Evolutionary conservation across 2,797 vertebrate species (phyloP), one percentile per base, ranked within the genome.

Genomic region (Melanotaenia nigrans): DNA sequence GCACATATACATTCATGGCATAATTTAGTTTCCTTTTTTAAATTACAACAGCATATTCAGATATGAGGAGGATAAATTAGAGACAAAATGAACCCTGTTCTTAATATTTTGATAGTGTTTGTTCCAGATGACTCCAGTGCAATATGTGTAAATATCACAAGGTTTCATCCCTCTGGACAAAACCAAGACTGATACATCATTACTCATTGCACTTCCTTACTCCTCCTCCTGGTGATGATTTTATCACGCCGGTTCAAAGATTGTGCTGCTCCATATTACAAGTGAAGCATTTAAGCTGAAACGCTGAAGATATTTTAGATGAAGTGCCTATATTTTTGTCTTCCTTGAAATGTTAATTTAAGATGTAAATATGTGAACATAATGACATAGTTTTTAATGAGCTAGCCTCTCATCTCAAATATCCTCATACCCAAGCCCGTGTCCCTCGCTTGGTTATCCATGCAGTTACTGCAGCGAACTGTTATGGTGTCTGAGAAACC

Each of bases 141-240:
- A 65, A 71, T 81, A 74, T 66, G 59, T 85, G 63, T 73, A 72
- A 87, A 68, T 71, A 73, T 70, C 82, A 77, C 75, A 79, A 78
- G 78, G 84, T 88, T 84, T 78, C 65, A 77, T 66, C 57, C 62
- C 67, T 57, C 53, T 11, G 71, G 82, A 82, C 73, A 66, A 60
- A 75, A 65, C 71, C 0, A 64, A 74, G 63, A 74, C 61, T 54
- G 69, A 84, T 71, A 78, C 73, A 51, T 86, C 30, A 85, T 87
- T 79, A 82, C 73, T 89, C 86, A 79, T 33, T 79, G 75, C 78
- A 32, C 77, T 71, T 67, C 42, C 59, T 75, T 77, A 84, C 79
- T 84, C 54, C 57, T 57, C 40, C 58, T 56, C 58, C 49, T 33
- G 53, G 61, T 60, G 62, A 77, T 38, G 11, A 74, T 79, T 78